Evolutionary conservation across 2,797 vertebrate genomes (phyloP).

Genomic region (Aplochiton taeniatus): DNA sequence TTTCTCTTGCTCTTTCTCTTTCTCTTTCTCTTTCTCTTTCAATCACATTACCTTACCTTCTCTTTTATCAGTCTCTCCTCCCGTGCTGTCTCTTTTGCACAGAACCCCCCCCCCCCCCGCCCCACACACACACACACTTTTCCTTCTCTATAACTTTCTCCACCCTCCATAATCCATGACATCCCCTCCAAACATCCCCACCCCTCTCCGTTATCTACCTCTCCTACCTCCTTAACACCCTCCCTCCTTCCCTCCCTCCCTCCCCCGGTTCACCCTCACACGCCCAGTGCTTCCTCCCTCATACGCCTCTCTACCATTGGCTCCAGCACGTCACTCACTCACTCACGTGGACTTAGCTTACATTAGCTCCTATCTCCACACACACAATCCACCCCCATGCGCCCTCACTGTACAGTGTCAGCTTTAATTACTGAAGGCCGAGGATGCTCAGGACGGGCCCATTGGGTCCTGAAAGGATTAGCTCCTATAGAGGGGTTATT

Average conservation of each 20-base stretch:
- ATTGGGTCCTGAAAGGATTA: conserved; percentile 52
- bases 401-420: background rate
- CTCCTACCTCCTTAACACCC: background rate
- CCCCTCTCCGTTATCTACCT: background rate
- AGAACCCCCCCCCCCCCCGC: too few relatives aligned
- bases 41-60: too few relatives aligned
- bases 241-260: background rate
- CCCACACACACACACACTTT: background rate
- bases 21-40: too few relatives aligned
- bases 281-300: too few relatives aligned
- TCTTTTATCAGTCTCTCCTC: too few relatives aligned
- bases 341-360: too few relatives aligned
- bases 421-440: conserved; percentile 28
- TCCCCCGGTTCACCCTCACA: background rate
- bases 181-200: background rate
- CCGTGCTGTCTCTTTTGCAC: too few relatives aligned
- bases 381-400: background rate
- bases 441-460: background rate
- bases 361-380: too few relatives aligned
- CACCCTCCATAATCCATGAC: background rate
- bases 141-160: background rate
- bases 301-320: too few relatives aligned
- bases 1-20: too few relatives aligned
- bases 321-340: too few relatives aligned
- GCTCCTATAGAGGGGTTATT: conserved; percentile 56